Evolutionary conservation across 2,797 vertebrate species (phyloP), one percentile per base, ranked within the genome.

Genomic region (Rhinella marina): DNA sequence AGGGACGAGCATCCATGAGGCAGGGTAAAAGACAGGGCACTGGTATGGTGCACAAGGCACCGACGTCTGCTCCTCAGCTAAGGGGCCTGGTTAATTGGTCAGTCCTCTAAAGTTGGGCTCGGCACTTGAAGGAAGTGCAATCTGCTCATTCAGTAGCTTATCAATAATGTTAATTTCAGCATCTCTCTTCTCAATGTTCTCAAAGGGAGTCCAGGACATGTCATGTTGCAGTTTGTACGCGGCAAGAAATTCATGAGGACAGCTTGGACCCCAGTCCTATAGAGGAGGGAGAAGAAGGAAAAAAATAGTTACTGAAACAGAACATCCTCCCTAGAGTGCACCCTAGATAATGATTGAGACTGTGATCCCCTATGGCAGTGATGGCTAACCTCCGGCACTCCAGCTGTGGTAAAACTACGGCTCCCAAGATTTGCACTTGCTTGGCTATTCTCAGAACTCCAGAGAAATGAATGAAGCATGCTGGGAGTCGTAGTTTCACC

Each of bases 151-250:
- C 81, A 99, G 90, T 21, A 99, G 92, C 91, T 97, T 98, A 88
- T 96, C 95, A 93, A 99, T 94, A 72, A 96, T 90, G 90, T 93
- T 90, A 0, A 97, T 91, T 92, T 98, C 96, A 21, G 95, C 91
- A 4, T 99, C 97, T 84, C 94, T 95, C 90, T 95, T 96, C 91
- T 96, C 95, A 17, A 96, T 92, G 25, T 97, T 93, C 0, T 97
- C 96, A 8, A 93, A 83, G 0, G 97, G 97, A 25, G 97, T 98
- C 98, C 98, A 99, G 41, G 98, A 99, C 96, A 99, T 96, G 94
- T 99, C 98, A 0, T 96, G 94, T 76, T 99, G 98, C 11, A 99
- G 97, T 88, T 98, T 99, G 91, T 97, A 99, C 0, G 95, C 97
- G 2, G 96, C 97, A 0, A 98, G 92, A 90, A 97, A 99, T 19